Evolutionary conservation across 2,113 vertebrate species (phyloP).

Genomic region (Gallinago media): DNA sequence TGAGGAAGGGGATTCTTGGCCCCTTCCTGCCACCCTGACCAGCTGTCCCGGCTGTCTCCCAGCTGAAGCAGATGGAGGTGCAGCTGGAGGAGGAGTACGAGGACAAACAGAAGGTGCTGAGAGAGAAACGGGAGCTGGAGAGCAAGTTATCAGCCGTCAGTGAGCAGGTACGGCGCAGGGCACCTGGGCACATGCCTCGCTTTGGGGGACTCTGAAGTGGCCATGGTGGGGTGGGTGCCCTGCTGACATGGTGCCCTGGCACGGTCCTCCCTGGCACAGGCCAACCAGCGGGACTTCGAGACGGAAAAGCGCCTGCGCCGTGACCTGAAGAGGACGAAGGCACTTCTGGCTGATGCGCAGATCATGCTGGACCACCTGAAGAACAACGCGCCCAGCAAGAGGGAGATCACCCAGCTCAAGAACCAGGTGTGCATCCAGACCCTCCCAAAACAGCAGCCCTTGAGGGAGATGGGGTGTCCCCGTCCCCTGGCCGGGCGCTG

Average conservation of each 20-base stretch:
- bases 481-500: not conserved
- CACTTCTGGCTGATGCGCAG: slow-evolving; percentile 92
- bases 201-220: not conserved
- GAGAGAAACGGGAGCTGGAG: slow-evolving; percentile 93
- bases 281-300: slow-evolving; percentile 88
- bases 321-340: slow-evolving; percentile 96
- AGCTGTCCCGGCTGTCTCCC: not conserved
- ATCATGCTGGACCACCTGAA: slow-evolving; percentile 99
- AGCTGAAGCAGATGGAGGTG: slow-evolving; percentile 96
- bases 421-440: slow-evolving; percentile 85
- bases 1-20: not conserved
- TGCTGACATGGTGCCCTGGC: rapidly evolving
- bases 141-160: slow-evolving; percentile 85
- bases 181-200: not conserved
- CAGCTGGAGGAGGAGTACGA: slow-evolving; percentile 97
- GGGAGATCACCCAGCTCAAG: slow-evolving; percentile 95
- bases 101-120: slow-evolving; percentile 87
- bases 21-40: rapidly evolving
- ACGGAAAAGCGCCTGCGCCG: slow-evolving; percentile 92
- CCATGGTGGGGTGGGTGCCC: rapidly evolving
- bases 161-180: slow-evolving; percentile 82
- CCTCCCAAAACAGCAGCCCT: not conserved
- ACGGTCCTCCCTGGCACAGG: slow-evolving; percentile 64
- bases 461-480: not conserved
- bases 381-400: slow-evolving; percentile 95